Evolutionary conservation across 2,113 vertebrate species (phyloP).

Genomic region (Castor canadensis): DNA sequence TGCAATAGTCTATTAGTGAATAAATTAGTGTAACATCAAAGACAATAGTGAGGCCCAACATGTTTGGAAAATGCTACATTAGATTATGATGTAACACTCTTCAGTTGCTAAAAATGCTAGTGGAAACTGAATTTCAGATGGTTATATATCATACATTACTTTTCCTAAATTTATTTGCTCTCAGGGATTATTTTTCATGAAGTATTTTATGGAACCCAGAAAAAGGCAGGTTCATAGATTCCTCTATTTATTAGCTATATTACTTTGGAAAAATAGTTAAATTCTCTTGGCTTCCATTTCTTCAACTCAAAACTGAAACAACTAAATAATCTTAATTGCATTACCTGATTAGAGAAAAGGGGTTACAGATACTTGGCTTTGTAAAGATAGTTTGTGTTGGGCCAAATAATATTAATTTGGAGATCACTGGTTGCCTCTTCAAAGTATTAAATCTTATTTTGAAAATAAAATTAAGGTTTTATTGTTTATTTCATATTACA

Average conservation of each 20-base stretch:
- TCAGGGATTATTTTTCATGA: neutral
- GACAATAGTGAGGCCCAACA: neutral
- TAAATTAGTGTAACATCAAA: neutral
- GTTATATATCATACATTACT: neutral
- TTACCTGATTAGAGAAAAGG: neutral
- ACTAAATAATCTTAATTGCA: neutral
- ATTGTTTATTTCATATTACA: neutral
- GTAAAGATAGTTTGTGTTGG: neutral
- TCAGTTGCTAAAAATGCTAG: neutral
- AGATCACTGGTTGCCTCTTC: neutral
- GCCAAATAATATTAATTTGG: neutral
- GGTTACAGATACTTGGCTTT: neutral
- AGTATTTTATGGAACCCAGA: neutral
- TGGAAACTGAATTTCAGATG: neutral
- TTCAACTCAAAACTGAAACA: neutral
- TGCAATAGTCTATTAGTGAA: neutral
- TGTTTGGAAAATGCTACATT: neutral
- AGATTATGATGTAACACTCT: neutral
- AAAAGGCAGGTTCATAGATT: too few species aligned
- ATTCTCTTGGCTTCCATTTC: neutral
- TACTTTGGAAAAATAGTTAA: neutral
- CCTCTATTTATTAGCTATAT: too few species aligned
- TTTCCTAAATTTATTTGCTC: neutral
- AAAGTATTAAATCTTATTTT: constrained; percentile 22
- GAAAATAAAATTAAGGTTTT: neutral